Evolutionary conservation across 2,888 invertebrate species (phyloP).

Genomic region (Tenthredo notha): DNA sequence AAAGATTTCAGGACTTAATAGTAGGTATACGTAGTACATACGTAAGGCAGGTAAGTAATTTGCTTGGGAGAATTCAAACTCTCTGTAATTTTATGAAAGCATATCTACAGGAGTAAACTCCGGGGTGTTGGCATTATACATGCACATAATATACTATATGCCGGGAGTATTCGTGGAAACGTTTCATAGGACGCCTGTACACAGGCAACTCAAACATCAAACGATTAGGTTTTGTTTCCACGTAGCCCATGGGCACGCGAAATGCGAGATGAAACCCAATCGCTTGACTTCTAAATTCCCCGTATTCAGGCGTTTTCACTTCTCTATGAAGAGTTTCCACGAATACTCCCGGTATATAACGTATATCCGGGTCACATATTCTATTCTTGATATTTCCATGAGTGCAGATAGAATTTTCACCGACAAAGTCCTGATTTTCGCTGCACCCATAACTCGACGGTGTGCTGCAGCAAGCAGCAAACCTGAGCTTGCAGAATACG

Average conservation of each 20-base stretch:
- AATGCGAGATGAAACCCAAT: too few relatives aligned
- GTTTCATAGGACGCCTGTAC: too few relatives aligned
- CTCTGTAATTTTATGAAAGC: background rate
- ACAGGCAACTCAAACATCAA: too few relatives aligned
- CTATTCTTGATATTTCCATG: background rate
- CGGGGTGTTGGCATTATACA: background rate
- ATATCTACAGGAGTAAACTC: background rate
- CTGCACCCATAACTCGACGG: slow-evolving; percentile 8
- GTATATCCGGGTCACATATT: background rate
- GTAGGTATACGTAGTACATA: background rate
- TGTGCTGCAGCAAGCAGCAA: background rate
- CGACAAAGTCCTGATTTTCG: slow-evolving; percentile 36
- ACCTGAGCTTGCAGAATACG: slow-evolving; percentile 32
- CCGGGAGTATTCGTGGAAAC: too few relatives aligned
- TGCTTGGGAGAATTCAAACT: background rate
- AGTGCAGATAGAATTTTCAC: slow-evolving; percentile 5
- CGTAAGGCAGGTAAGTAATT: background rate
- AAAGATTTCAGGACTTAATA: background rate
- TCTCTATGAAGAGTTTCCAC: too few relatives aligned
- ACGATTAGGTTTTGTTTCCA: too few relatives aligned
- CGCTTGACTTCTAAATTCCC: too few relatives aligned
- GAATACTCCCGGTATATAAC: too few relatives aligned
- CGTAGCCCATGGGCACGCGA: too few relatives aligned
- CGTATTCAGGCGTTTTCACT: too few relatives aligned
- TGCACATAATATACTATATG: background rate